Conservation (phyloP, 2,888 invertebrate genomes). For the Lasiommata megera region DNA sequence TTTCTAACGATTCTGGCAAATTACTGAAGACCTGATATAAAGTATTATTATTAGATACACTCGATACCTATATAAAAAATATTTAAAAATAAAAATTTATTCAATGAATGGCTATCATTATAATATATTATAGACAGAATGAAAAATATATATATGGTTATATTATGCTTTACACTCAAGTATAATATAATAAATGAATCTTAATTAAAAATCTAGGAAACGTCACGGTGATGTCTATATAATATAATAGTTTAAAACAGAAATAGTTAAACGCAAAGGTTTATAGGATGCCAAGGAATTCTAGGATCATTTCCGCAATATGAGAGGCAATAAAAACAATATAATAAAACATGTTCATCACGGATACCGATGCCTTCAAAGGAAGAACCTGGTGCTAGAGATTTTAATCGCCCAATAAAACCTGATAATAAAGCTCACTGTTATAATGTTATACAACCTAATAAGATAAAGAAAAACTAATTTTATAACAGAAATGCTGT, state of each 20-base stretch:
- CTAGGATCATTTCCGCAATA: conserved; percentile 1
- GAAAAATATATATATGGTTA: no score
- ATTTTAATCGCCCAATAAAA: conserved; percentile 8
- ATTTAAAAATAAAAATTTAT: no score
- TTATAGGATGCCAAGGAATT: not conserved
- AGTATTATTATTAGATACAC: no score
- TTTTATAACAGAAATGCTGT: not conserved
- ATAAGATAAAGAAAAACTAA: not conserved
- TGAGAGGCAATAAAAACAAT: conserved; percentile 1
- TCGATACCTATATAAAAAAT: no score
- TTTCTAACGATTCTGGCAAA: no score
- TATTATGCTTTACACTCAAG: no score
- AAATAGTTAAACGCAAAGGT: not conserved
- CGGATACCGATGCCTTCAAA: not conserved
- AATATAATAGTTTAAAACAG: not conserved
- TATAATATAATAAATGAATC: no score
- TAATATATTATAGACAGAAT: no score
- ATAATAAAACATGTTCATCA: conserved; percentile 3
- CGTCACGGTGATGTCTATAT: not conserved
- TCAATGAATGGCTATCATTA: no score
- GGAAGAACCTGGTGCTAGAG: not conserved
- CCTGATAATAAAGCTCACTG: not conserved
- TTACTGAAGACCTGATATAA: no score
- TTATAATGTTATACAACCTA: not conserved
- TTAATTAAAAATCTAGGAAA: no score